Conservation (phyloP, 2,797 vertebrate genomes). For the Pampus argenteus region DNA sequence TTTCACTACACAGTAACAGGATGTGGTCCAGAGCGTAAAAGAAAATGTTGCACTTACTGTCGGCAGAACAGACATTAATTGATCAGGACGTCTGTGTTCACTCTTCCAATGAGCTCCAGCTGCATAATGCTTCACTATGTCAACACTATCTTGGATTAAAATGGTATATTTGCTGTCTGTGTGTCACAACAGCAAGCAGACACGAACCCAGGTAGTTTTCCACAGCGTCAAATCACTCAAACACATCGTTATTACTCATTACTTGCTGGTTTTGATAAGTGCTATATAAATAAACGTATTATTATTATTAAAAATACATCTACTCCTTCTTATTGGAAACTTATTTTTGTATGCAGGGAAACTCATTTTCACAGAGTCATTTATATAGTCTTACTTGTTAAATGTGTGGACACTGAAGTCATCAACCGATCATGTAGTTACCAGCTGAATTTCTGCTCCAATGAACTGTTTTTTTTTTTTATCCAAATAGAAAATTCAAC, state of each 20-base stretch:
- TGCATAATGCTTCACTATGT: background rate
- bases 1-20: conserved; percentile 1
- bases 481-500: background rate
- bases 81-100: conserved; percentile 1
- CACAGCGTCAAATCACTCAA: background rate
- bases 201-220: background rate
- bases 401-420: no score
- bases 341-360: no score
- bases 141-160: background rate
- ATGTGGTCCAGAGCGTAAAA: background rate
- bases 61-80: background rate
- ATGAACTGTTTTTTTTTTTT: background rate
- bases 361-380: no score
- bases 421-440: no score
- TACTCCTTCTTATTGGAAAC: no score
- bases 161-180: background rate
- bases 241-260: background rate
- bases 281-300: no score
- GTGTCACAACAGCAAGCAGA: background rate
- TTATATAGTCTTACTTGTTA: no score
- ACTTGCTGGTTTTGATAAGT: no score
- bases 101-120: conserved; percentile 6
- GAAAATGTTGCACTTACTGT: background rate
- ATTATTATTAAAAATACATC: no score
- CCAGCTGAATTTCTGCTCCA: background rate